Conservation (phyloP, 2,888 invertebrate species). For the Oithona nana region DNA sequence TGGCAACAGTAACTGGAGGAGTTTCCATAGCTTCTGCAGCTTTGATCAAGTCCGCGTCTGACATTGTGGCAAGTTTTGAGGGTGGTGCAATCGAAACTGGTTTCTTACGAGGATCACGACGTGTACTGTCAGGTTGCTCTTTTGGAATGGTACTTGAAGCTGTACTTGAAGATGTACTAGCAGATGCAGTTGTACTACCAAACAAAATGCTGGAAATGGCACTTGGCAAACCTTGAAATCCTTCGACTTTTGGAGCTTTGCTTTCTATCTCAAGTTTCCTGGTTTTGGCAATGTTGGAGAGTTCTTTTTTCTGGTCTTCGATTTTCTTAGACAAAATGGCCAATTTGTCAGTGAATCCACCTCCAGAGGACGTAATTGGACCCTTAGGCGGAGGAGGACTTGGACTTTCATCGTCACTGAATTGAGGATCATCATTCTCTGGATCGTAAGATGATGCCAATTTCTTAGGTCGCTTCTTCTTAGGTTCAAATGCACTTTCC, state of each 20-base stretch:
- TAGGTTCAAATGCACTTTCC: slow-evolving; percentile 5
- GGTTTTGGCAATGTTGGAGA: neutral
- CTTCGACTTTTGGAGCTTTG: neutral
- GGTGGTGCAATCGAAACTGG: slow-evolving; percentile 19
- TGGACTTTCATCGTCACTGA: neutral
- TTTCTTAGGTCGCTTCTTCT: neutral
- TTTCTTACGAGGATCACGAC: neutral
- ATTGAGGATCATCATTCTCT: neutral
- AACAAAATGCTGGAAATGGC: neutral
- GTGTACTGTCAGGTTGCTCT: neutral
- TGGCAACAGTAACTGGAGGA: too few relatives aligned
- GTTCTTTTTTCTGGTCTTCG: slow-evolving; percentile 8
- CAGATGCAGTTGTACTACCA: neutral
- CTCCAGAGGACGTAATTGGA: neutral
- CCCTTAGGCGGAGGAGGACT: too few relatives aligned
- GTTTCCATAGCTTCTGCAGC: slow-evolving; percentile 38
- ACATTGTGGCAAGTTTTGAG: slow-evolving; percentile 34
- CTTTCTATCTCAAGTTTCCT: neutral
- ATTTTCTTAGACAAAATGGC: neutral
- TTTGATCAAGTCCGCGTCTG: slow-evolving; percentile 37
- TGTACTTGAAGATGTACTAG: neutral
- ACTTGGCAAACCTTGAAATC: neutral
- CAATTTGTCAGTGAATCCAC: neutral
- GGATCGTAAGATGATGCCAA: neutral
- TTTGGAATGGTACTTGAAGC: neutral